Base-by-base conservation (phyloP, 92 coral and sea anemone species). In the Anthopleura xanthogrammica region DNA sequence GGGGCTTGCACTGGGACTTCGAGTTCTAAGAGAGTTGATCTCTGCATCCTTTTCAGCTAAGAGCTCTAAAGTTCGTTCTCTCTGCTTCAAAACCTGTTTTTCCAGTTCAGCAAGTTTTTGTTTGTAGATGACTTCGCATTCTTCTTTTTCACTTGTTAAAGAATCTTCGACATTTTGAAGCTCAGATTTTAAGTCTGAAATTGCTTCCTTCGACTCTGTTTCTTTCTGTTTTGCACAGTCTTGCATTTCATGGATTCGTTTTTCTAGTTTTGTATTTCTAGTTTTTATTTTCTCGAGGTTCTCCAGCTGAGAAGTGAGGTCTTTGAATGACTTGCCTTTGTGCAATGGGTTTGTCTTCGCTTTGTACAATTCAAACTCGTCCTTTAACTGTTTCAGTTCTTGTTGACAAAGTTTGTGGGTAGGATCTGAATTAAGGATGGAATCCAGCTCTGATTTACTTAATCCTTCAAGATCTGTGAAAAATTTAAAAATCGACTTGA, bases 291-390 rank as follows among this genome's bases (percentile, higher is more conserved):
- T 90, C 73, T 94, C 99, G 19, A 91, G 73, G 80, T 87, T 88
- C 73, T 94, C 98, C 58, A 94, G 80, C 75, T 94, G 98, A 24
- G 88, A 72, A 22, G 93, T 89, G 60, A 94, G 93, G 75, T 97
- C 99, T 39, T 90, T 94, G 65, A 81, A 91, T 2, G 93, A 87
- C 19, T 90, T 95, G 86, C 92, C 91, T 70, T 90, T 92, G 88
- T 92, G 94, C 17, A 94, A 83, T 3, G 90, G 85, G 68, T 93
- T 98, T 14, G 95, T 90, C 72, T 95, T 92, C 52, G 93, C 66
- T 80, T 97, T 97, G 89, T 97, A 97, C 7, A 98, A 77, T 77
- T 97, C 99, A 82, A 97, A 97, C 80, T 97, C 99, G 57, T 97
- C 99, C 87, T 97, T 97, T 1, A 97, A 90, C 76, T 97, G 99